Evolutionary conservation across 2,888 invertebrate genomes (phyloP).

Genomic region (Drosophila testacea): DNA sequence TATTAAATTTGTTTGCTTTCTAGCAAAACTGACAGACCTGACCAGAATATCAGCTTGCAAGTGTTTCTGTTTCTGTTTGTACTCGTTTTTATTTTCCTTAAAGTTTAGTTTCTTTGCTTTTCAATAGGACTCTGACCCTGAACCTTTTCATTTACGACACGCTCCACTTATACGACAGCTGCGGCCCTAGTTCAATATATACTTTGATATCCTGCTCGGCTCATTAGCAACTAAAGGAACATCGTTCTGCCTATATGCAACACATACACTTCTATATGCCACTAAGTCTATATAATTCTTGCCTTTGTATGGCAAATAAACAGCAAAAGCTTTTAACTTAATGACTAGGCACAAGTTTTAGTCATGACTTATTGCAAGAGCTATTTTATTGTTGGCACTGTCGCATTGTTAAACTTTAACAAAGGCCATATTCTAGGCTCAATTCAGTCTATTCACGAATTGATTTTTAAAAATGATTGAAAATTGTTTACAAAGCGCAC

Average conservation of each 20-base stretch:
- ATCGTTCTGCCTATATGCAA: background rate
- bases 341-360: constrained; percentile 49
- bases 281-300: constrained; percentile 24
- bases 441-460: constrained; percentile 17
- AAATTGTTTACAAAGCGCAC: constrained; percentile 2
- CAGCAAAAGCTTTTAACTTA: constrained; percentile 66
- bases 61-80: constrained; percentile 14
- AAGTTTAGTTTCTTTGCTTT: background rate
- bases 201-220: constrained; percentile 14
- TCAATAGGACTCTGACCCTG: constrained; percentile 30
- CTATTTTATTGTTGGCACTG: constrained; percentile 30
- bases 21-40: background rate
- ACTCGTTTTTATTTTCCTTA: constrained; percentile 19
- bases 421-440: constrained; percentile 23
- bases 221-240: constrained; percentile 32
- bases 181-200: constrained; percentile 8
- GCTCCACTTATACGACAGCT: too few relatives aligned
- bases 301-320: constrained; percentile 28
- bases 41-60: constrained; percentile 8
- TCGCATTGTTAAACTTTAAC: constrained; percentile 41
- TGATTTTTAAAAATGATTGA: constrained; percentile 5
- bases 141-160: background rate
- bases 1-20: too few relatives aligned
- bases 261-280: constrained; percentile 1
- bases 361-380: constrained; percentile 25